These are phyloP conservation scores for Orchesellides sinensis DNA, from an alignment of 2,888 invertebrate genomes.

Conservation along the genomic window DNA sequence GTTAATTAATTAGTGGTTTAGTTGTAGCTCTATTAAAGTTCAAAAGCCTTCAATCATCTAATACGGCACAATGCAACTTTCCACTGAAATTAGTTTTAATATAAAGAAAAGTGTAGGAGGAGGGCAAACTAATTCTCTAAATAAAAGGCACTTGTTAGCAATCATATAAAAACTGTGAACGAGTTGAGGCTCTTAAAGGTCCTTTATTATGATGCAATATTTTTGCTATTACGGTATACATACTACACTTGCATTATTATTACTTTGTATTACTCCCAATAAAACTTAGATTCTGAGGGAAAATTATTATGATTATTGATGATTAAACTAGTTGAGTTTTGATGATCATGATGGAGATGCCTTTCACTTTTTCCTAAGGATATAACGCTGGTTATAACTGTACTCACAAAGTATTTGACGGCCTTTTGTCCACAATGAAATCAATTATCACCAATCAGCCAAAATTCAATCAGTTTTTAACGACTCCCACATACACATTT, in stretches of 20 bases:
- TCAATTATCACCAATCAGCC: conserved; percentile 75
- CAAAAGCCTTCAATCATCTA: background rate
- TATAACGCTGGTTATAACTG: too few relatives aligned
- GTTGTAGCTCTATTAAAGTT: conserved; percentile 5
- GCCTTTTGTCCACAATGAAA: conserved; percentile 73
- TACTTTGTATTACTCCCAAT: background rate
- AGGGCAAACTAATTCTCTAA: conserved; percentile 59
- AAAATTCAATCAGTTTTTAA: conserved; percentile 75
- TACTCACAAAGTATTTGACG: conserved; percentile 51
- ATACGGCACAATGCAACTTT: conserved; percentile 36
- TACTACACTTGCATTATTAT: background rate
- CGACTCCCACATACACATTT: conserved; percentile 55
- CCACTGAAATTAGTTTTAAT: conserved; percentile 74
- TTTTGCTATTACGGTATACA: conserved; percentile 24
- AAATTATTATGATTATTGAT: conserved; percentile 65
- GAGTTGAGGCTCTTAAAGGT: conserved; percentile 14
- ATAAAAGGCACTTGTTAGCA: conserved; percentile 59
- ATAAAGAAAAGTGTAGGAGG: conserved; percentile 69
- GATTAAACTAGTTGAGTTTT: conserved; percentile 53
- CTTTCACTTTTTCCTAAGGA: conserved; percentile 9
- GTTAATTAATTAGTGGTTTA: conserved; percentile 55
- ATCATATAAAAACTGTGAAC: conserved; percentile 19
- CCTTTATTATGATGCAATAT: background rate
- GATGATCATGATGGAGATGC: conserved; percentile 36
- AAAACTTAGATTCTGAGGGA: conserved; percentile 51